Evolutionary conservation across 1,140 invertebrate genomes (phyloP), one percentile per base, ranked within the genome.

Genomic region (Forficula auricularia): DNA sequence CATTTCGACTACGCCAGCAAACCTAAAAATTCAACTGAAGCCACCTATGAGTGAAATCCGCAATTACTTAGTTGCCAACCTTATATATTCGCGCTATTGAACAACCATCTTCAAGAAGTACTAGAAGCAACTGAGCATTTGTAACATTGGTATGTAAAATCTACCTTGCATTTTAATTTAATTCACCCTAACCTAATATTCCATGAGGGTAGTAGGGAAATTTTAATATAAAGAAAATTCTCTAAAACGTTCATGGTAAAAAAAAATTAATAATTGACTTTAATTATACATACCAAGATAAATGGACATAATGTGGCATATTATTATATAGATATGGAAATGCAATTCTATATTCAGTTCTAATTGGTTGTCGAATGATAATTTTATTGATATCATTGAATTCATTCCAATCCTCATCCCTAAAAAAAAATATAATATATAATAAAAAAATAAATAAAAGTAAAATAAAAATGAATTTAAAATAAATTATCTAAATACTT

Each of bases 371-470:
- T 19, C 96, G 67, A 54, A 99, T 98, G 43, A 99, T 99, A 50
- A 99, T 97, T 62, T 99, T 99, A 57, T 99, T 98, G 40, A 99
- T 99, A 58, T 99, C 96, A 68, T 99, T 99, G 56, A 99, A 99
- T 64, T 99, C 96, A 68, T 99, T 99, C 96, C 96, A 99, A 64
- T 99, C 96, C 71, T 99, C 96, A 69, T 99, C 96, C 10, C 84
- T 83, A 51, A 30, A 69, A 67, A 46, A 52, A 35, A 45, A 46
- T 49, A 44, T 42, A 43, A 35, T 22, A 37, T 27, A 36, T n/a
- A 18, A 36, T 43, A 32, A 48, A n/a, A 38, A 47, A 12, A 38
- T 35, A 43, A 35, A 34, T 15, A 22, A 32, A 36, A 33, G 46
- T 36, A 14, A 6, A 8, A 36, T n/a, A 39, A 44, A 4, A 39